Evolutionary conservation across 2,113 vertebrate species (phyloP).

Genomic region (human (Homo sapiens)): GRCh38 chr14:98801501-98802000

Average conservation of each 20-base stretch:
- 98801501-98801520: too few relatives aligned
- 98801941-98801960: not conserved
- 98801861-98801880: not conserved
- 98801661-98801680: accelerated
- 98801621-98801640: not conserved
- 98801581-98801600: too few relatives aligned
- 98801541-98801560: too few relatives aligned
- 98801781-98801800: not conserved
- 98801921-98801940: not conserved
- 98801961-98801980: not conserved
- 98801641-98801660: accelerated
- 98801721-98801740: accelerated
- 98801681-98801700: not conserved
- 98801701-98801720: too few relatives aligned
- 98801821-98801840: accelerated
- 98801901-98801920: not conserved
- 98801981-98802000: accelerated
- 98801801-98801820: not conserved
- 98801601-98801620: too few relatives aligned
- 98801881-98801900: not conserved
- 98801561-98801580: too few relatives aligned
- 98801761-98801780: not conserved
- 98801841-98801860: not conserved
- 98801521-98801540: too few relatives aligned
- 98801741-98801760: not conserved